Conservation (phyloP, 2,113 vertebrate genomes). For the Terrapene triunguis region DNA sequence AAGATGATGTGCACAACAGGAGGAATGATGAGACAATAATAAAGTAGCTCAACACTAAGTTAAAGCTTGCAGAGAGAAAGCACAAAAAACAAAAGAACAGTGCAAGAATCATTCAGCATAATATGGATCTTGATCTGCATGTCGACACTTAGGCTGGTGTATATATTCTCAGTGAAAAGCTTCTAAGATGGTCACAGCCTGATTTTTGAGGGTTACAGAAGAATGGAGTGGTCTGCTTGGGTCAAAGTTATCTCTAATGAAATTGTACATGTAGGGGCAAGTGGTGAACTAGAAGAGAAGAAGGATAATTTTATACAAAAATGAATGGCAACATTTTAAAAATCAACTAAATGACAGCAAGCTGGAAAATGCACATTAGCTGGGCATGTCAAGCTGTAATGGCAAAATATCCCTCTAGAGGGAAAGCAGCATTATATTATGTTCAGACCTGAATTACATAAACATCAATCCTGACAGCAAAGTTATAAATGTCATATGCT, state of each 20-base stretch:
- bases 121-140: background rate
- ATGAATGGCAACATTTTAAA: background rate
- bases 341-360: background rate
- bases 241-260: background rate
- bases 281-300: background rate
- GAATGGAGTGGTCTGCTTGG: background rate
- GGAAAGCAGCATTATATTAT: background rate
- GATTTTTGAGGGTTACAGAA: background rate
- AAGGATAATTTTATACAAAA: background rate
- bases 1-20: background rate
- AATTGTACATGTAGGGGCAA: accelerated
- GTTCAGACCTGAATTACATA: background rate
- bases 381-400: background rate
- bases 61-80: background rate
- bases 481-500: background rate
- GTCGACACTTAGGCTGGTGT: background rate
- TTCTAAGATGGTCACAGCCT: background rate
- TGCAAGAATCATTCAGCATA: background rate
- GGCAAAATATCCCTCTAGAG: background rate
- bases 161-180: background rate
- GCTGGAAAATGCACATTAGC: background rate
- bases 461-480: background rate
- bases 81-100: background rate
- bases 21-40: background rate
- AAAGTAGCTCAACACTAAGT: background rate